phyloP scores from a whole-genome alignment of 2,888 invertebrate species.

The Eupithecia subfuscata region DNA sequence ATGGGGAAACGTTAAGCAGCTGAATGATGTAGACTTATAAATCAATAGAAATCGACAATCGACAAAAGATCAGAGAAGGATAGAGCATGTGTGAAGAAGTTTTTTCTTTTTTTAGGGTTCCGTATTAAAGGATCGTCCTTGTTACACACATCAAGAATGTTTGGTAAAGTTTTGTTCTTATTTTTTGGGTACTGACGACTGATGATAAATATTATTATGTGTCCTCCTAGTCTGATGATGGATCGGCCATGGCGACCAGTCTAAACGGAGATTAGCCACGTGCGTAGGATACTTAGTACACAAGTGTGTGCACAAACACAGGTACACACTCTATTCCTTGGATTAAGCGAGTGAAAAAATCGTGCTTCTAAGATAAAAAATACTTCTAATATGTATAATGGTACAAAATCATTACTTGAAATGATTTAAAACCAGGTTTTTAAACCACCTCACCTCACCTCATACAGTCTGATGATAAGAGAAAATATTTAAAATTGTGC shows the following conservation, averaged over 20 bases:
- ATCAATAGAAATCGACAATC: constrained; percentile 54
- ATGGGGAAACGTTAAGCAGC: constrained; percentile 18
- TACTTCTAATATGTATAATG: too few species aligned
- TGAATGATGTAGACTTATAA: constrained; percentile 43
- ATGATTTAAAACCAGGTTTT: background rate
- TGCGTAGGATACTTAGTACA: too few species aligned
- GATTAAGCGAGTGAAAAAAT: too few species aligned
- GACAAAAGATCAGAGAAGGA: constrained; percentile 64
- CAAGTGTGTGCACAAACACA: too few species aligned
- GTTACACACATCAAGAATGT: too few species aligned
- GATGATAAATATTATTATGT: too few species aligned
- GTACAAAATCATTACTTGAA: background rate
- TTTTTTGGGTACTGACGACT: background rate
- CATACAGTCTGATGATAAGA: background rate
- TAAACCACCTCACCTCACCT: background rate
- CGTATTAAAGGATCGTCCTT: background rate
- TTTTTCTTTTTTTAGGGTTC: constrained; percentile 60
- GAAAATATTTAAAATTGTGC: background rate
- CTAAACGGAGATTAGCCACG: too few species aligned
- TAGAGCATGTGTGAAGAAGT: constrained; percentile 54
- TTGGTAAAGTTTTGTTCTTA: background rate
- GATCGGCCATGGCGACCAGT: too few species aligned
- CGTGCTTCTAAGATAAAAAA: too few species aligned
- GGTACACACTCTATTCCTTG: too few species aligned
- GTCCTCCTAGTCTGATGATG: background rate